Base-by-base conservation (phyloP, 1,140 invertebrate species). In the Notospermus geniculatus region DNA sequence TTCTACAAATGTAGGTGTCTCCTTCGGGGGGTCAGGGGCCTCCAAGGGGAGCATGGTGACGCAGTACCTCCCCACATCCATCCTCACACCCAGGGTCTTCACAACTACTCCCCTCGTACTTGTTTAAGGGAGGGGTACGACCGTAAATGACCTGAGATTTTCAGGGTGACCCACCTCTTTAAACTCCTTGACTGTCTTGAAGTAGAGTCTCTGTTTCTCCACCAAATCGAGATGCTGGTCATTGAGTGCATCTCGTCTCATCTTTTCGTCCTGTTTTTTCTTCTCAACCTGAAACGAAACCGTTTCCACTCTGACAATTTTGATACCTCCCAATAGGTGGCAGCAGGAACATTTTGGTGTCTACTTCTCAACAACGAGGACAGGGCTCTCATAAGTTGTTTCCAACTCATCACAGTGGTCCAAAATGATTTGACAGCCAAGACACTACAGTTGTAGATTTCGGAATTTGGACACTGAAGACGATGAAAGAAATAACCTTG, bases 141-240 rank as follows among this genome's bases (percentile, higher is more conserved):
- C 25, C 25, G n/a, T n/a, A 19, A 19, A 4, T 27, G n/a, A 50
- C 4, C n/a, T n/a, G n/a, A n/a, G n/a, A 50, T 9, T 7, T 2
- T 19, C 43, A 23, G 19, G 36, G 22, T 41, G 15, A 36, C 54
- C 36, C 60, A 74, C 79, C 71, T 81, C 79, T 64, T 79, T 76
- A 57, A 94, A 85, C 68, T 93, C 90, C 75, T 89, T 89, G 22
- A 94, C 86, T n/a, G 90, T 89, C 19, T 88, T 87, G 25, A 91
- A 90, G 77, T 94, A 95, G 65, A 89, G 86, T 53, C 92, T 81
- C 74, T 94, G 90, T 58, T 91, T 85, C 60, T 94, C 91, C 61
- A 93, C 82, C 7, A 93, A 77, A 28, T 83, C 77, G 13, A 88
- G 84, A 50, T 92, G 84, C 66, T 89, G 85, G 53, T 86, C 83